These are phyloP conservation scores for Chironomus tentans DNA, from an alignment of 2,888 invertebrate species.

Conservation along the genomic window DNA sequence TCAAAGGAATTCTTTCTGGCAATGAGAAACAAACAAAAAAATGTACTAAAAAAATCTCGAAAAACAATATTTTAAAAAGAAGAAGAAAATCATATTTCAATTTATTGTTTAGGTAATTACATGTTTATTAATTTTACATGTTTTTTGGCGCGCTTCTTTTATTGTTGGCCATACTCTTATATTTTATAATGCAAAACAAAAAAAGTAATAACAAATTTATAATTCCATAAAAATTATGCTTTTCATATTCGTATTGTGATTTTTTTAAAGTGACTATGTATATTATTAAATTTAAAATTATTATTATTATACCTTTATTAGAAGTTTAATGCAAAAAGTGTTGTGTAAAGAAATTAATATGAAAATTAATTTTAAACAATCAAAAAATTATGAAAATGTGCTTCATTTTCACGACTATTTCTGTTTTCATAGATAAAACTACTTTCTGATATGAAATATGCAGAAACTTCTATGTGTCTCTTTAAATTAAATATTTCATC, in stretches of 20 bases:
- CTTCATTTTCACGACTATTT: background rate
- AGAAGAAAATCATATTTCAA: background rate
- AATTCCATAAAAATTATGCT: background rate
- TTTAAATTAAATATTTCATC: too few species aligned
- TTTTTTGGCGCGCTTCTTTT: slow-evolving; percentile 23
- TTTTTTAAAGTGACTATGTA: background rate
- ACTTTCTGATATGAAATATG: too few species aligned
- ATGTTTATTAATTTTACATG: background rate
- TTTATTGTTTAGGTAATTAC: background rate
- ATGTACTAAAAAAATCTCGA: background rate
- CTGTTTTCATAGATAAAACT: too few species aligned
- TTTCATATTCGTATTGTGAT: slow-evolving; percentile 5
- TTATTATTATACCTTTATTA: background rate
- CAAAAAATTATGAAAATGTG: background rate
- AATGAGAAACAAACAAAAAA: background rate
- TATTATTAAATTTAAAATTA: background rate
- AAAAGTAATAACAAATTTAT: background rate
- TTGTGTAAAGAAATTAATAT: background rate
- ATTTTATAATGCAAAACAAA: background rate
- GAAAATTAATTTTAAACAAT: background rate
- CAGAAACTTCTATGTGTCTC: too few species aligned
- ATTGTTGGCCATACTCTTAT: slow-evolving; percentile 24
- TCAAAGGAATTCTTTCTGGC: background rate
- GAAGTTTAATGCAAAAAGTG: background rate
- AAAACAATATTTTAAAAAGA: background rate